Conservation (phyloP, 2,888 invertebrate genomes). For the Cylindroiulus punctatus region DNA sequence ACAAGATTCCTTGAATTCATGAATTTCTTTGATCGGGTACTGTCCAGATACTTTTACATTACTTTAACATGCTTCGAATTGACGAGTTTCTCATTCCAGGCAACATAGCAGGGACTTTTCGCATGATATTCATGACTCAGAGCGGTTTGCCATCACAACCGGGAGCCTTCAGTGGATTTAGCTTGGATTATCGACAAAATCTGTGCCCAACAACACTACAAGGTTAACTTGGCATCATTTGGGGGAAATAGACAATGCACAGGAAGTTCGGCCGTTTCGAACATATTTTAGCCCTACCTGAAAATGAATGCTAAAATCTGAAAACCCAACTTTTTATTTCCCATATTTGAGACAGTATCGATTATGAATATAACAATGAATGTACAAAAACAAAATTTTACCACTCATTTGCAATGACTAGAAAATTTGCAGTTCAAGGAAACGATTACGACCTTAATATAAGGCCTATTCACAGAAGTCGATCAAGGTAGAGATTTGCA, state of each 20-base stretch:
- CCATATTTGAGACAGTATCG: not conserved
- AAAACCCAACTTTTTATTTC: not conserved
- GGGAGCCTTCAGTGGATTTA: constrained; percentile 59
- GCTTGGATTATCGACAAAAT: constrained; percentile 59
- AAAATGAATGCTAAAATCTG: not conserved
- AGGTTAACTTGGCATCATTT: not conserved
- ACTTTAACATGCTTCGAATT: too few relatives aligned
- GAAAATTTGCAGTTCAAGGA: not conserved
- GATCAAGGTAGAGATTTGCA: not conserved
- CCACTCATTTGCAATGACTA: not conserved
- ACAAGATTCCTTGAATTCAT: too few relatives aligned
- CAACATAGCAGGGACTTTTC: constrained; percentile 59
- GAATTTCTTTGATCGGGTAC: too few relatives aligned
- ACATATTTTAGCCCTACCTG: not conserved
- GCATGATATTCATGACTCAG: constrained; percentile 57
- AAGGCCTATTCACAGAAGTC: not conserved
- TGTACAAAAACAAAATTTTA: not conserved
- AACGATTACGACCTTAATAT: not conserved
- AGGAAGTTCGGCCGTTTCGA: too few relatives aligned
- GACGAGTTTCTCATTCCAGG: constrained; percentile 56
- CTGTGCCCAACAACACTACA: constrained; percentile 57
- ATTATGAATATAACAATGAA: constrained; percentile 7
- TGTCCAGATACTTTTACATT: too few relatives aligned
- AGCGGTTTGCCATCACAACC: constrained; percentile 19
- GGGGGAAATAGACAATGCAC: not conserved